Base-by-base conservation (phyloP, 2,113 vertebrate species). In the Ceuthmochares aereus region DNA sequence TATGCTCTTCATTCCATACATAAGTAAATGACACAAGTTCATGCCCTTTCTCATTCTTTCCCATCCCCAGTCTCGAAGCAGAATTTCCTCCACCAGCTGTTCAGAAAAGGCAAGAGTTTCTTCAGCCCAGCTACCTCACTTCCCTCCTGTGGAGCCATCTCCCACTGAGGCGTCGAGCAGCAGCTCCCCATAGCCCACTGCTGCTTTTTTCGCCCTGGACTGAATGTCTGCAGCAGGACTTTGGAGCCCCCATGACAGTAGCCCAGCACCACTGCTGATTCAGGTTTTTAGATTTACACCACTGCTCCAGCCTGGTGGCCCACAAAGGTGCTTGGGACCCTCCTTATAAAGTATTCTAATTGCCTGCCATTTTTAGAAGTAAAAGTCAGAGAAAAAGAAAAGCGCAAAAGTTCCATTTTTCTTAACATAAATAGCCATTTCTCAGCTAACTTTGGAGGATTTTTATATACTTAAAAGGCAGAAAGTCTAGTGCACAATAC, bases 121-220 rank as follows among this genome's bases (percentile, higher is more conserved):
- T 36, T 23, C 9, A 54, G 3, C 36, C 26, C 42, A 89, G 14
- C 19, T 63, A 9, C 27, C 15, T 26, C 23, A 43, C 0, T 0
- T 17, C 15, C 9, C 29, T 30, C 17, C 36, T 30, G 10, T 2
- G 3, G 51, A 49, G 19, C 13, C 20, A 14, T 27, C 14, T 34
- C 21, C 55, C 12, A 7, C 27, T 12, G 12, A 34, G 6, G 20
- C 18, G 4, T 30, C 2, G 5, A 66, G 29, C 21, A 63, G 7
- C 62, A 58, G 49, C 43, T 32, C 36, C 15, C 9, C 9, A 5
- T 42, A 72, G 23, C 17, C 12, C 21, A 34, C 21, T 1, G 4
- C 20, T 3, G 0, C 0, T 0, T 10, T 45, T 18, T 32, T 2
- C 1, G 7, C 6, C 16, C 1, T 1, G 8, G 18, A 8, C 40